Conservation (phyloP, 2,888 invertebrate species). For the Elmis aenea region DNA sequence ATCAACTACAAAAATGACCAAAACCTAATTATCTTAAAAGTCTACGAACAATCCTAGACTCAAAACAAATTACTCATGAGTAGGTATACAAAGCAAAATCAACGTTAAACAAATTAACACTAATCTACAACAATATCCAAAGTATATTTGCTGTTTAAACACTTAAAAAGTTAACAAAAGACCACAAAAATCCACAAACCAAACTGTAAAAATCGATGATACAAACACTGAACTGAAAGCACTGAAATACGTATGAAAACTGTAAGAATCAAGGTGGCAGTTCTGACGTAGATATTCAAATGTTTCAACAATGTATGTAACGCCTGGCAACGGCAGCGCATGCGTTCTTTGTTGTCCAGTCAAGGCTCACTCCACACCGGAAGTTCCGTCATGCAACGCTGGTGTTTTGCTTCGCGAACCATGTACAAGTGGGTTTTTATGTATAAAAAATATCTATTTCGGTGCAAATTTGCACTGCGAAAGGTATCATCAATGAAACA, state of each 20-base stretch:
- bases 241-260: slow-evolving; percentile 46
- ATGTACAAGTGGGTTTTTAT: slow-evolving; percentile 34
- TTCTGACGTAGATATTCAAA: slow-evolving; percentile 45
- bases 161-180: neutral
- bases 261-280: slow-evolving; percentile 42
- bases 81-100: too few relatives aligned
- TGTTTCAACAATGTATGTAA: slow-evolving; percentile 44
- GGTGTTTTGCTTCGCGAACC: slow-evolving; percentile 43
- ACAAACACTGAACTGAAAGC: slow-evolving; percentile 41
- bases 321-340: slow-evolving; percentile 43
- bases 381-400: slow-evolving; percentile 45
- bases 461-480: too few relatives aligned
- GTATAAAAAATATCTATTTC: too few relatives aligned
- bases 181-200: neutral
- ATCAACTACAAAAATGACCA: too few relatives aligned
- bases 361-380: slow-evolving; percentile 43
- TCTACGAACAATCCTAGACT: too few relatives aligned
- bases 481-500: too few relatives aligned
- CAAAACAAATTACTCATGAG: too few relatives aligned
- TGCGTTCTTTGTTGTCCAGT: slow-evolving; percentile 36
- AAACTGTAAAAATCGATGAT: too few relatives aligned
- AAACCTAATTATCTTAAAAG: too few relatives aligned
- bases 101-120: too few relatives aligned
- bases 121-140: too few relatives aligned
- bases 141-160: neutral